Percentiles rank a stretch among this genome's conserved stretches.
phyloP scores from a whole-genome alignment of 2,888 invertebrate genomes.

The Formica aserva region DNA sequence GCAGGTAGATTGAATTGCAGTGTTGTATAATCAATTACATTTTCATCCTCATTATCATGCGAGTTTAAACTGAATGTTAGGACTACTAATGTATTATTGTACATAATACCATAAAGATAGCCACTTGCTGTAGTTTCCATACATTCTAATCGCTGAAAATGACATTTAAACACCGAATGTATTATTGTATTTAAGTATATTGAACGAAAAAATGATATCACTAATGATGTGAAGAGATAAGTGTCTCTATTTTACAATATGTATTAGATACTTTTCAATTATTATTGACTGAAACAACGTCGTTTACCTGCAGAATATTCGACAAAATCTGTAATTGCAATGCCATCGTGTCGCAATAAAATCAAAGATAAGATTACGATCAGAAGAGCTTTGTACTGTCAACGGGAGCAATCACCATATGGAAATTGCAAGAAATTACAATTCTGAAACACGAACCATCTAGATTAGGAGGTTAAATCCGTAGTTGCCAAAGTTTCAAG shows the following conservation, averaged over 20 bases:
- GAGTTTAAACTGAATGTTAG: constrained; percentile 90
- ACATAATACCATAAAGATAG: constrained; percentile 91
- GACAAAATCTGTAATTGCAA: constrained; percentile 91
- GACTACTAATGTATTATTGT: constrained; percentile 90
- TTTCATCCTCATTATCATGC: constrained; percentile 86
- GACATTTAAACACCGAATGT: not conserved
- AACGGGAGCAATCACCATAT: constrained; percentile 24
- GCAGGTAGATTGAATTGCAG: constrained; percentile 90
- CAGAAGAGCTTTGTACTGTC: not conserved
- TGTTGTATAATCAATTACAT: constrained; percentile 86
- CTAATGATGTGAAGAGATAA: not conserved
- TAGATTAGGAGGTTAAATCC: constrained; percentile 16
- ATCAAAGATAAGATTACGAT: not conserved
- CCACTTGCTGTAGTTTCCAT: constrained; percentile 89
- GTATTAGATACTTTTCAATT: constrained; percentile 22
- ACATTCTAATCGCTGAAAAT: constrained; percentile 89
- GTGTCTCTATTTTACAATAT: constrained; percentile 34
- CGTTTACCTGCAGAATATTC: constrained; percentile 89
- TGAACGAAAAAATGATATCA: not conserved
- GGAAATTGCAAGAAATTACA: constrained; percentile 20
- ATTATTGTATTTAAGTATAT: constrained; percentile 35
- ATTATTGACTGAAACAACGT: not conserved
- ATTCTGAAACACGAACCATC: constrained; percentile 23
- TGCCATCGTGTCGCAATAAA: constrained; percentile 88
- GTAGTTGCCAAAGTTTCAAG: not conserved